A percentile compares a stretch with the other conserved stretches of the same genome.
Conservation (phyloP, 2,113 vertebrate species). For the Budorcas taxicolor region DNA sequence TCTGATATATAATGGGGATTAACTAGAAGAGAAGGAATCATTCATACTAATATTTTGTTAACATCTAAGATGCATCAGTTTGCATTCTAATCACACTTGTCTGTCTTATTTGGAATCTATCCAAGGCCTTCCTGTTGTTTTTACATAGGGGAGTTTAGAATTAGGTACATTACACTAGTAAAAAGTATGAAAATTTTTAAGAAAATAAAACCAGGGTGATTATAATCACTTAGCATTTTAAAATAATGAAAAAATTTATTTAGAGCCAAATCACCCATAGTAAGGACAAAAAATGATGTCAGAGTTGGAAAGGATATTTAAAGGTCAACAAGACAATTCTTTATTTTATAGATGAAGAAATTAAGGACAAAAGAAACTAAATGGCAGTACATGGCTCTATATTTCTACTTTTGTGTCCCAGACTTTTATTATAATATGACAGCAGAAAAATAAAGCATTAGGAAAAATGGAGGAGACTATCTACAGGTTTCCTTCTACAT, state of each 20-base stretch:
- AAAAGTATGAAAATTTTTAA: background rate
- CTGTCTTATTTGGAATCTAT: background rate
- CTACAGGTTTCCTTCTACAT: background rate
- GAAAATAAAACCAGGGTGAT: background rate
- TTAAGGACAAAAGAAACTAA: conserved; percentile 4
- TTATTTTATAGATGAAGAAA: conserved; percentile 1
- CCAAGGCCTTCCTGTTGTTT: background rate
- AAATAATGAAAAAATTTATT: conserved; percentile 9
- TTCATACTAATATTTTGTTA: background rate
- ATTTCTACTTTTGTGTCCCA: background rate
- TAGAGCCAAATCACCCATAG: background rate
- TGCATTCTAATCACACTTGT: background rate
- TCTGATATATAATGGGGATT: background rate
- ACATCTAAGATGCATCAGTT: background rate
- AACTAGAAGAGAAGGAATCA: background rate
- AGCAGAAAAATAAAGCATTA: conserved; percentile 1
- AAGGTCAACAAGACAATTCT: background rate
- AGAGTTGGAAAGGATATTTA: background rate
- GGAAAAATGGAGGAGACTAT: background rate
- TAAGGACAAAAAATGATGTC: background rate
- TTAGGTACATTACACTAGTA: background rate
- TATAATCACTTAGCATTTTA: background rate
- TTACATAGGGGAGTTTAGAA: background rate
- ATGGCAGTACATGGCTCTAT: background rate
- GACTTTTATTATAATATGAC: background rate